Evolutionary conservation across 2,797 vertebrate species (phyloP).

Genomic region (Sebastes iracundus): DNA sequence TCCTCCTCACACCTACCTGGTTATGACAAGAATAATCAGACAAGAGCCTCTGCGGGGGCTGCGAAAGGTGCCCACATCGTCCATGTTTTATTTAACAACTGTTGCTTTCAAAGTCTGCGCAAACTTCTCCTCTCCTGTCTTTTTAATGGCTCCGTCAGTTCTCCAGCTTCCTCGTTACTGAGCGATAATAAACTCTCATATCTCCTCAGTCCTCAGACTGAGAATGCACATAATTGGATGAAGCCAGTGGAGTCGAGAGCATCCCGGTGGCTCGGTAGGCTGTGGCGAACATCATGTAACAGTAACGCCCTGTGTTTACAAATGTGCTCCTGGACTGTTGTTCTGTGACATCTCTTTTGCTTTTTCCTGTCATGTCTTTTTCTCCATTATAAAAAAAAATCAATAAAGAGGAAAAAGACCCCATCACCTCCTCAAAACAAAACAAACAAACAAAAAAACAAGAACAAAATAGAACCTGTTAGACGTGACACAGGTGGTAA

Average conservation of each 20-base stretch:
- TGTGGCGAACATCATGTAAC: neutral
- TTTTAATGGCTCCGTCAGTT: constrained; percentile 70
- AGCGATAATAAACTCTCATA: constrained; percentile 69
- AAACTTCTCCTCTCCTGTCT: constrained; percentile 56
- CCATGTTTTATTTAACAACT: constrained; percentile 80
- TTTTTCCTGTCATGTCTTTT: neutral
- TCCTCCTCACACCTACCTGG: constrained; percentile 65
- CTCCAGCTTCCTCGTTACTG: constrained; percentile 59
- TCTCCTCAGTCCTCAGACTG: constrained; percentile 49
- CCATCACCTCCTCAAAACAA: neutral
- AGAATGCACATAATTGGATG: constrained; percentile 55
- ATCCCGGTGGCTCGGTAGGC: constrained; percentile 1
- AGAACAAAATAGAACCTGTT: neutral
- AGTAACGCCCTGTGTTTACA: constrained; percentile 10
- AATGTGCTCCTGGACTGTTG: constrained; percentile 2
- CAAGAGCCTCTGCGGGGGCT: constrained; percentile 61
- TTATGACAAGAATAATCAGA: constrained; percentile 77
- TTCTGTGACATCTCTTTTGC: constrained; percentile 9
- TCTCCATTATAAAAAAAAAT: neutral
- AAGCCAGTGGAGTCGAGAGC: constrained; percentile 37
- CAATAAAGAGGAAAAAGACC: neutral
- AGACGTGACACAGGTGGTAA: neutral
- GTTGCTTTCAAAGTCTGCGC: constrained; percentile 68
- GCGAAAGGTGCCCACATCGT: constrained; percentile 57
- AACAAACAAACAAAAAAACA: neutral